A percentile compares a stretch with the other conserved stretches of the same genome.
Evolutionary conservation across 1,140 invertebrate species (phyloP).

Genomic region (Colletes gigas): DNA sequence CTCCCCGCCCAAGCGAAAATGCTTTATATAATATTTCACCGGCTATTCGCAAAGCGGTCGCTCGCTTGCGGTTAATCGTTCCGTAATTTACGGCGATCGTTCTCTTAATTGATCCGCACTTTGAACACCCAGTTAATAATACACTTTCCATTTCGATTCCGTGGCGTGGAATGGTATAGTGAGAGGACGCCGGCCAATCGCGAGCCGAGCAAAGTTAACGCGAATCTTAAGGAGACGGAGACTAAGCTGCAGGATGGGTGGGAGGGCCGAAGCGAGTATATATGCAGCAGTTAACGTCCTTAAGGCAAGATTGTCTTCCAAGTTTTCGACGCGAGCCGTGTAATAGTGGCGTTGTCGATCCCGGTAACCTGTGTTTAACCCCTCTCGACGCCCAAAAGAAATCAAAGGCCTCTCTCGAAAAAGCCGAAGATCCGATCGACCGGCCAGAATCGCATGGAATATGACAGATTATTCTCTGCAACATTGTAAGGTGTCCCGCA

Average conservation of each 20-base stretch:
- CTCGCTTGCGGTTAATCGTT: neutral
- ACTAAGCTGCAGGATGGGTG: neutral
- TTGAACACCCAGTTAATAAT: neutral
- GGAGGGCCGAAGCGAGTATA: neutral
- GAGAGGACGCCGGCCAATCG: neutral
- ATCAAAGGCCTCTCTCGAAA: slow-evolving; percentile 36
- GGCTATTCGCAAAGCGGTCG: neutral
- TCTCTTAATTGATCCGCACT: slow-evolving; percentile 1
- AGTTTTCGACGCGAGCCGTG: slow-evolving; percentile 33
- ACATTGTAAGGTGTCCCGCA: slow-evolving; percentile 9
- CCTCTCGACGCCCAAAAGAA: slow-evolving; percentile 24
- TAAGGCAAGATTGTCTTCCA: slow-evolving; percentile 43
- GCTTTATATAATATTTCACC: slow-evolving; percentile 12
- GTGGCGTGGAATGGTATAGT: neutral
- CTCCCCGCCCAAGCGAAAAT: no score
- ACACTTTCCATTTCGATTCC: neutral
- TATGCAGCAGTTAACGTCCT: slow-evolving; percentile 25
- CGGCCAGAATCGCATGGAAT: slow-evolving; percentile 1
- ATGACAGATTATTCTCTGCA: neutral
- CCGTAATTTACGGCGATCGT: neutral
- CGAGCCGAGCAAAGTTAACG: neutral
- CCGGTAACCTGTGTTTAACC: slow-evolving; percentile 55
- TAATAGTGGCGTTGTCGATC: slow-evolving; percentile 46
- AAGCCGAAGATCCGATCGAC: slow-evolving; percentile 27
- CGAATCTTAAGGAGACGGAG: neutral